Base-by-base conservation (phyloP, 92 coral and sea anemone genomes). In the Palythoa heliodiscus region DNA sequence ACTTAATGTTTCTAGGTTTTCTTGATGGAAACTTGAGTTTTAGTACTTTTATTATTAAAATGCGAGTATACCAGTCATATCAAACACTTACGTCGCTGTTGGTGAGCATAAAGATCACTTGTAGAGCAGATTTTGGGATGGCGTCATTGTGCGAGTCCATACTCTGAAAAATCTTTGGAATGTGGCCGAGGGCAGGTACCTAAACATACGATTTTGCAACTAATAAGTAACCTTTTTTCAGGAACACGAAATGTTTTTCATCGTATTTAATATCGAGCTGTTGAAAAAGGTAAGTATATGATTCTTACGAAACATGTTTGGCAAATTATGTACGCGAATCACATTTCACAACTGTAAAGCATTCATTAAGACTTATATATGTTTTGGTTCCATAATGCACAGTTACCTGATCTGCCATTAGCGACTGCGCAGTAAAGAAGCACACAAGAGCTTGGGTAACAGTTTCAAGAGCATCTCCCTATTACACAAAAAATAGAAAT, bases 151-250 rank as follows among this genome's bases (percentile, higher is more conserved):
- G 80, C 11, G 99, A 94, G 52, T 86, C 87, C 99, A 96, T 96
- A 67, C 97, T 86, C 92, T 93, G 95, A 71, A 96, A 89, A 40
- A 96, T 71, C 53, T 88, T 92, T 2, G 98, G 97, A 37, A 96
- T 90, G 67, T 96, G 99, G 52, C 99, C 99, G 61, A 96, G 93
- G 57, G 97, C 93, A 13, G 99, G 98, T 57, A 96, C 91, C 98
- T 96, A 70, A 23, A 85, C 73, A 74, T 2, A 9, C 60, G 64
- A 75, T 2, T 50, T 52, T 52, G 35, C 64, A 75, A n/a, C 1
- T 60, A 23, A n/a, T 63, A 63, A 63, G 19, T 63, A 19, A 23
- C 25, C 7, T 8, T 43, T 5, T 8, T 23, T 63, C 24, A 58
- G 64, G 20, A n/a, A 58, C 19, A 58, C 0, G n/a, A 58, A 63